These are phyloP conservation scores for Hirudinaria manillensis DNA, from an alignment of 2,888 invertebrate species.

Conservation along the genomic window DNA sequence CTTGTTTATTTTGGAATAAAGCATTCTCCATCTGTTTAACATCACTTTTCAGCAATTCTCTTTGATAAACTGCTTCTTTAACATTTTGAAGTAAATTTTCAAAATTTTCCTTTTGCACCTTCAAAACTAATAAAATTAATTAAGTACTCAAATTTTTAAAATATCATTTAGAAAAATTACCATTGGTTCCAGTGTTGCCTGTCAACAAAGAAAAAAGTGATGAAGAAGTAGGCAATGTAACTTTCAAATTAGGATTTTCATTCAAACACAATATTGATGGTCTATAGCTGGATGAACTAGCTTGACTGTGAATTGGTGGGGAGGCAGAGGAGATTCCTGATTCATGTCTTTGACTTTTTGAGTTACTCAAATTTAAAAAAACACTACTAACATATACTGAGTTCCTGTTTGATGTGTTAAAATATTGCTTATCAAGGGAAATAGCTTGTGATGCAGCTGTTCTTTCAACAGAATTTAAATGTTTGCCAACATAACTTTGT, in stretches of 20 bases:
- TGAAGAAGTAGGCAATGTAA: background rate
- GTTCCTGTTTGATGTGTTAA: background rate
- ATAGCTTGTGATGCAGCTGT: background rate
- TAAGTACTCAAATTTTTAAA: background rate
- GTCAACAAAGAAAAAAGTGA: background rate
- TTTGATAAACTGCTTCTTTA: background rate
- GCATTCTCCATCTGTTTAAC: conserved; percentile 18
- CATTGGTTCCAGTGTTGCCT: too few species aligned
- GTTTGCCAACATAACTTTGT: background rate
- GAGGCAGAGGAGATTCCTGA: background rate
- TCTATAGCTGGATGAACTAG: background rate
- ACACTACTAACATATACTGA: background rate
- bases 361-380: conserved; percentile 15
- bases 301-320: background rate
- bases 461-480: background rate
- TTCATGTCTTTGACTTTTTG: background rate
- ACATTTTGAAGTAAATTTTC: conserved; percentile 2
- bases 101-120: conserved; percentile 18
- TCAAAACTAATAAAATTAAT: conserved; percentile 1
- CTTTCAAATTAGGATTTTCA: background rate
- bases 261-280: background rate
- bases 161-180: background rate
- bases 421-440: conserved; percentile 2
- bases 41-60: conserved; percentile 15
- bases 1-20: background rate